Conservation (phyloP, 1,140 invertebrate genomes). For the Protaetia brevitarsis region DNA sequence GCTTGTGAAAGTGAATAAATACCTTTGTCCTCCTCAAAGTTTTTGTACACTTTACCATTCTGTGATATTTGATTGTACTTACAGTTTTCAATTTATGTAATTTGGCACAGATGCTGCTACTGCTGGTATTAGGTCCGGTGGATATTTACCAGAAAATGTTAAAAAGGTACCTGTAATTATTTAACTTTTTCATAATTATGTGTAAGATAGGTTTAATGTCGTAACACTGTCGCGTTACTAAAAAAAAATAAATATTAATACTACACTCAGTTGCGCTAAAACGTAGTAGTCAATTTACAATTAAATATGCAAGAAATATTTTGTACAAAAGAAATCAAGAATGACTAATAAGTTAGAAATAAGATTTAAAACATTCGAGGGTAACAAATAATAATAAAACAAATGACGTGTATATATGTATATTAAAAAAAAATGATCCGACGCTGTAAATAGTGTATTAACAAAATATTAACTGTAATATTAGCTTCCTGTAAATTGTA, state of each 20-base stretch:
- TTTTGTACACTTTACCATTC: slow-evolving; percentile 5
- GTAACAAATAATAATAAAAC: neutral
- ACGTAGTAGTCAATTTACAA: no score
- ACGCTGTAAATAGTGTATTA: no score
- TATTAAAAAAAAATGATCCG: neutral
- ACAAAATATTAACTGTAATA: neutral
- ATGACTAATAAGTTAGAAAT: no score
- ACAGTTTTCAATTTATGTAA: slow-evolving; percentile 6
- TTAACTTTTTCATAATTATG: slow-evolving; percentile 1
- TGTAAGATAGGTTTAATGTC: neutral
- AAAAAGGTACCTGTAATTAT: slow-evolving; percentile 9
- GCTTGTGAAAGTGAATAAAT: slow-evolving; percentile 20
- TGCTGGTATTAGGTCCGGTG: no score
- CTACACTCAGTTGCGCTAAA: no score
- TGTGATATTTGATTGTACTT: slow-evolving; percentile 14
- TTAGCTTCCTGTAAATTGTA: neutral
- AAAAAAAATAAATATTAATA: neutral
- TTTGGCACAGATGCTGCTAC: no score
- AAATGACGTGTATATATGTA: neutral
- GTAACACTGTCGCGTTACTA: neutral
- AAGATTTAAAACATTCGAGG: no score
- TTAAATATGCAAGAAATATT: no score
- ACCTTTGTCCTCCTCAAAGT: neutral
- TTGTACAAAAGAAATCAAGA: no score
- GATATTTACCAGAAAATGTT: neutral